These are phyloP conservation scores for Sardinella longiceps DNA, from an alignment of 2,797 vertebrate species.

Conservation along the genomic window DNA sequence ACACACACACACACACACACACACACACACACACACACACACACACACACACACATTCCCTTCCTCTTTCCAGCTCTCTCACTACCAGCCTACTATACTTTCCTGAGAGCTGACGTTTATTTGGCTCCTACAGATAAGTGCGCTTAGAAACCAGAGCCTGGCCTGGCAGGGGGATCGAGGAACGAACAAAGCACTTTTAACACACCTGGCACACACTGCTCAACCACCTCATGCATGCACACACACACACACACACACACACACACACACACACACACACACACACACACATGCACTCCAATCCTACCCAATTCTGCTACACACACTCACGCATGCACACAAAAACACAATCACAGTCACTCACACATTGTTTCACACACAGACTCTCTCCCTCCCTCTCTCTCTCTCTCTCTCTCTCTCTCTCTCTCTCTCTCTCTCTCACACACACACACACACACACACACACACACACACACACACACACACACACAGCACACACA, in stretches of 20 bases:
- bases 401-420: too few species aligned
- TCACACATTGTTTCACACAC: conserved; percentile 23
- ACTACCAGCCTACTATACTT: neutral
- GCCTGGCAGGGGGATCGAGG: neutral
- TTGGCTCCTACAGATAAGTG: neutral
- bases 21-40: neutral
- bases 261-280: conserved; percentile 31
- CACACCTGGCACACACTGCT: conserved; percentile 2
- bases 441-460: conserved; percentile 37
- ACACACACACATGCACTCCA: neutral
- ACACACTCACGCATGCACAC: neutral
- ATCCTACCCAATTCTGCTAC: too few species aligned
- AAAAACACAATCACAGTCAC: conserved; percentile 15
- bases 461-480: too few species aligned
- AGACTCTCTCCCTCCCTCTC: too few species aligned
- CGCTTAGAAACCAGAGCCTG: neutral
- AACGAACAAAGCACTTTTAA: neutral
- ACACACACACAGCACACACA: too few species aligned
- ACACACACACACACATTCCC: neutral
- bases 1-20: conserved; percentile 11
- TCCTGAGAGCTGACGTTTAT: neutral
- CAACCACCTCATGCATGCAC: neutral
- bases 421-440: too few species aligned
- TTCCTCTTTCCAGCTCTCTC: neutral
- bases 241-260: conserved; percentile 29